Base-by-base conservation (phyloP, 2,113 vertebrate species). In the Macquaria ambigua region DNA sequence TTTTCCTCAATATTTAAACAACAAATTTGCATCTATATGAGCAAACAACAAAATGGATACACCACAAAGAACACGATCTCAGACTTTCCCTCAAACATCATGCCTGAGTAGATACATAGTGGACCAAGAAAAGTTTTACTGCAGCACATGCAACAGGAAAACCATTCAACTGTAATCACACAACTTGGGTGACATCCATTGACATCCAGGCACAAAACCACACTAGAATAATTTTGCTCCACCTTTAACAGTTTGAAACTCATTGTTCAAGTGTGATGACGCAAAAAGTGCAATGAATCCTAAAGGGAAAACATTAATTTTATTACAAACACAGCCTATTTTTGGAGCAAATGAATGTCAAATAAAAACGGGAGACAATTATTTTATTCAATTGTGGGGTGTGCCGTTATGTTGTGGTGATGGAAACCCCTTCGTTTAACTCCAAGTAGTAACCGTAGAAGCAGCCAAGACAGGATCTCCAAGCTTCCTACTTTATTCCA, bases 381-480 rank as follows among this genome's bases (percentile, higher is more conserved):
- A 23, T 89, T 90, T 86, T 81, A 88, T 79, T 92, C 83, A 87
- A 77, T 66, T 71, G 87, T 72, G 74, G 88, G 76, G 81, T 68
- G 69, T 78, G 80, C 74, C 63, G 69, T 62, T 83, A 73, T 87
- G 59, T 89, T 88, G 89, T 64, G 82, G 89, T 86, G 82, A 82
- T 85, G 87, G 88, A 90, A 93, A 93, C 41, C 75, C 82, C 76
- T 85, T 79, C 62, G 79, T 91, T 88, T 62, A 81, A 82, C 90
- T 94, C 90, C 81, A 85, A 93, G 86, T 86, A 80, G 89, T 83
- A 88, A 83, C 83, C 28, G 25, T 71, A 76, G 74, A 73, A 85
- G 87, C 69, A 64, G 84, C 91, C 85, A 83, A 86, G 78, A 70
- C 81, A 89, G 87, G 86, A 90, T 89, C 89, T 86, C 90, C 71